Conservation (phyloP, 2,888 invertebrate species). For the Agrochola circellaris region DNA sequence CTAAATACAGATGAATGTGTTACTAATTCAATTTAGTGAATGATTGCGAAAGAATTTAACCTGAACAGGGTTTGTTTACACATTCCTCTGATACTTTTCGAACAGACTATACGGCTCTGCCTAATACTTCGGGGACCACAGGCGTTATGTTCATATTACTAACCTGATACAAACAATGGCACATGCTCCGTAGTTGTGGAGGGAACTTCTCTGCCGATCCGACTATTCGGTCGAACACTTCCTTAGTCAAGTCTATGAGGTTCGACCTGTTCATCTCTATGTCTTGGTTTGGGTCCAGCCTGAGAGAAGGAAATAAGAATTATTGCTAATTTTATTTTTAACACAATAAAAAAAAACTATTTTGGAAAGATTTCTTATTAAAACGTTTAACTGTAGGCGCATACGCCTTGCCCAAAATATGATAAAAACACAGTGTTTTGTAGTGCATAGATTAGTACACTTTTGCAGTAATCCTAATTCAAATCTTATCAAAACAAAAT, state of each 20-base stretch:
- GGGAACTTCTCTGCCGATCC: conserved; percentile 98
- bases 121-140: fast-evolving
- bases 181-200: conserved; percentile 98
- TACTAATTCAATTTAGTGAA: too few species aligned
- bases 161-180: conserved; percentile 98
- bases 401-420: too few species aligned
- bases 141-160: conserved; percentile 6
- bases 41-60: not conserved
- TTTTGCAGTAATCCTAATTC: too few species aligned
- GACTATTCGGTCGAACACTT: conserved; percentile 97
- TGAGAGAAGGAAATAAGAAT: conserved; percentile 61
- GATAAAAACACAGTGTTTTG: too few species aligned
- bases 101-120: not conserved
- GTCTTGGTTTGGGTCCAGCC: conserved; percentile 94
- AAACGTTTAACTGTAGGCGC: too few species aligned
- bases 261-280: conserved; percentile 97
- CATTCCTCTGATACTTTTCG: not conserved
- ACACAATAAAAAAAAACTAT: too few species aligned
- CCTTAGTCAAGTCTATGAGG: conserved; percentile 96
- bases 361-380: too few species aligned
- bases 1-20: too few species aligned
- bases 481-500: too few species aligned
- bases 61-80: not conserved
- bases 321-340: too few species aligned
- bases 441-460: too few species aligned